A percentile compares a stretch with the other conserved stretches of the same genome.
phyloP scores from a whole-genome alignment of 2,888 invertebrate genomes.

The Exocentrus adspersus region DNA sequence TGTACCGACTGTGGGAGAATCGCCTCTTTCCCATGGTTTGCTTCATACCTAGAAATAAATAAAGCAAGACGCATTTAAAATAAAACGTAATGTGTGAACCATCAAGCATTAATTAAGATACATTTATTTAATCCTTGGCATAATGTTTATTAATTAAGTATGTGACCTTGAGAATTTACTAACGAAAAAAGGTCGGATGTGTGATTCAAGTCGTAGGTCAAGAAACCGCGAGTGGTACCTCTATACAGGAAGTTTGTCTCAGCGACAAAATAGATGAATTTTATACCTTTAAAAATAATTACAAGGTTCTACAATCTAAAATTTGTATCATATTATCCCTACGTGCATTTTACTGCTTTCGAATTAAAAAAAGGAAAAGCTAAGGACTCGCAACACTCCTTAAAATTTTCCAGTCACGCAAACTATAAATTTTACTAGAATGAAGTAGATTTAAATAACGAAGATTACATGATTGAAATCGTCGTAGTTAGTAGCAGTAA shows the following conservation, averaged over 20 bases:
- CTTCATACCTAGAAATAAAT: not conserved
- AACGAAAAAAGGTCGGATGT: conserved; percentile 11
- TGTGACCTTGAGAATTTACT: not conserved
- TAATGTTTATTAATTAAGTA: conserved; percentile 5
- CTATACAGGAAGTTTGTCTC: not conserved
- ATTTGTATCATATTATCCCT: too few relatives aligned
- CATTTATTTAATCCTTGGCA: not conserved
- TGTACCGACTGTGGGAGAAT: conserved; percentile 16
- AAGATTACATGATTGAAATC: too few relatives aligned
- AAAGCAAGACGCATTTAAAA: conserved; percentile 12
- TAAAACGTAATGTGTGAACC: conserved; percentile 10
- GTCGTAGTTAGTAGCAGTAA: too few relatives aligned
- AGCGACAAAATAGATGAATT: not conserved
- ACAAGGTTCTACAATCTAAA: too few relatives aligned
- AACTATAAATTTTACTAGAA: too few relatives aligned
- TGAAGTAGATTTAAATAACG: too few relatives aligned
- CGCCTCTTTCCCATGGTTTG: conserved; percentile 13
- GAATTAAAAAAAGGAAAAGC: too few relatives aligned
- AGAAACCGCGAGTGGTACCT: conserved; percentile 1
- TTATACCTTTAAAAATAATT: too few relatives aligned
- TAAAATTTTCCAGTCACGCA: too few relatives aligned
- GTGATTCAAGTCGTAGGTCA: conserved; percentile 13
- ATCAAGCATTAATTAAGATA: conserved; percentile 1
- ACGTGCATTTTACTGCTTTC: too few relatives aligned
- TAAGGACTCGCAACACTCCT: too few relatives aligned